These are phyloP conservation scores for Vireo griseus DNA, from an alignment of 2,797 vertebrate species.

Conservation along the genomic window DNA sequence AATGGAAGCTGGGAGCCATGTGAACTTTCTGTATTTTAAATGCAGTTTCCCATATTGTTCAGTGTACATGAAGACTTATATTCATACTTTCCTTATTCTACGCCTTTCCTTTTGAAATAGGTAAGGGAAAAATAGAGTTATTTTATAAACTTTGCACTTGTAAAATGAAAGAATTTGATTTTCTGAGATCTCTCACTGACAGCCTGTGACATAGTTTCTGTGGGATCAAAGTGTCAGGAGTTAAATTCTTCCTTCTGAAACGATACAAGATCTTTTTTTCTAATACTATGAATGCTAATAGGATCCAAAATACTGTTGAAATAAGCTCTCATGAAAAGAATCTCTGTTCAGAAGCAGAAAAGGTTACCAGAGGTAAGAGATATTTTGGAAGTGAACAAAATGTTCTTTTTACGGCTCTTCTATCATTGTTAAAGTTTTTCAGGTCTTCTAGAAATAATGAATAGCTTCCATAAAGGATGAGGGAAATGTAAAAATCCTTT, in stretches of 20 bases:
- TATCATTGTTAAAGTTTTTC: not conserved
- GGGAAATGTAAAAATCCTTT: not conserved
- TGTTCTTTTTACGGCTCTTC: not conserved
- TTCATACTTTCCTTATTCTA: not conserved
- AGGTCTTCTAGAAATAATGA: not conserved
- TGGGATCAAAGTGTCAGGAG: not conserved
- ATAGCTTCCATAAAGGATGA: not conserved
- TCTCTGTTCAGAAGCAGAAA: not conserved
- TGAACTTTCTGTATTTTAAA: not conserved
- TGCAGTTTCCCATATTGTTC: not conserved
- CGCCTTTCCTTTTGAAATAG: not conserved
- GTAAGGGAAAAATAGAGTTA: not conserved
- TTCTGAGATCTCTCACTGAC: not conserved
- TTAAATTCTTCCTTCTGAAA: conserved; percentile 1
- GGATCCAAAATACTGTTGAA: not conserved
- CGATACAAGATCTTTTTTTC: not conserved
- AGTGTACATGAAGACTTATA: not conserved
- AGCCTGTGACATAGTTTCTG: not conserved
- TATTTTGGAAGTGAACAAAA: not conserved
- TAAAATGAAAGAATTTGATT: not conserved
- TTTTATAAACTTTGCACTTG: not conserved
- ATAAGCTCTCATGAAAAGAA: not conserved
- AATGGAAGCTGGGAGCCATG: not conserved
- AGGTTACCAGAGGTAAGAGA: not conserved
- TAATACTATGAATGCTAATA: not conserved